Conservation (phyloP, 1,140 invertebrate genomes). For the Aphelenchoides fujianensis region DNA sequence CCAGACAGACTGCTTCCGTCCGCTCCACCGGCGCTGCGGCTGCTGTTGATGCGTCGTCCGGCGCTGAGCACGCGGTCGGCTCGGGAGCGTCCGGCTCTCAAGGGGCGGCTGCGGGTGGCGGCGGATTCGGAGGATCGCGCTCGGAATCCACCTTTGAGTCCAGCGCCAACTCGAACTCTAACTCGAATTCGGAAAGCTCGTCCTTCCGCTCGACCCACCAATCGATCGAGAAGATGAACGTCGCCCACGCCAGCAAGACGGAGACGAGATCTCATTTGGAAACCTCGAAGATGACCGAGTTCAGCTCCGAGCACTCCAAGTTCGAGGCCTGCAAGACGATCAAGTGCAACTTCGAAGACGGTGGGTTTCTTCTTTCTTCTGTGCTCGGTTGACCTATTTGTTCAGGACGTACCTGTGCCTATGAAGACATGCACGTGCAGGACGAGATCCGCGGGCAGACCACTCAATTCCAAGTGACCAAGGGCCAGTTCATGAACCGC, state of each 20-base stretch:
- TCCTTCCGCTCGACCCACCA: not conserved
- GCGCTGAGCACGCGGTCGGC: not conserved
- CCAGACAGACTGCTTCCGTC: constrained; percentile 4
- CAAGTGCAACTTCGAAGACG: constrained; percentile 59
- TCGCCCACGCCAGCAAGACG: not conserved
- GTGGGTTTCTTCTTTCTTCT: constrained; percentile 20
- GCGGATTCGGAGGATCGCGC: too few species aligned
- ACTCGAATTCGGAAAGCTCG: not conserved
- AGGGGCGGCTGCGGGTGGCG: too few species aligned
- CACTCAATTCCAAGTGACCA: constrained; percentile 57
- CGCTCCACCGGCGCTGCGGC: not conserved
- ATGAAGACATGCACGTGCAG: constrained; percentile 54
- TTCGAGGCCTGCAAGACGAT: constrained; percentile 39
- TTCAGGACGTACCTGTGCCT: constrained; percentile 54
- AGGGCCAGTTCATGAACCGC: constrained; percentile 62
- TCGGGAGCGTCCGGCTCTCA: constrained; percentile 24
- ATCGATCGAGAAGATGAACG: not conserved
- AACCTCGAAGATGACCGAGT: not conserved
- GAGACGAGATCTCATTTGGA: not conserved
- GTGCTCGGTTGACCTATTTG: not conserved
- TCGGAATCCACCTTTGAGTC: not conserved
- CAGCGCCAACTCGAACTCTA: not conserved
- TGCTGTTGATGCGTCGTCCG: constrained; percentile 11
- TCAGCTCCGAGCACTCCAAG: not conserved
- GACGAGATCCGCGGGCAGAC: constrained; percentile 58